Conservation (phyloP, 2,113 vertebrate species). For the Panthera leo region DNA sequence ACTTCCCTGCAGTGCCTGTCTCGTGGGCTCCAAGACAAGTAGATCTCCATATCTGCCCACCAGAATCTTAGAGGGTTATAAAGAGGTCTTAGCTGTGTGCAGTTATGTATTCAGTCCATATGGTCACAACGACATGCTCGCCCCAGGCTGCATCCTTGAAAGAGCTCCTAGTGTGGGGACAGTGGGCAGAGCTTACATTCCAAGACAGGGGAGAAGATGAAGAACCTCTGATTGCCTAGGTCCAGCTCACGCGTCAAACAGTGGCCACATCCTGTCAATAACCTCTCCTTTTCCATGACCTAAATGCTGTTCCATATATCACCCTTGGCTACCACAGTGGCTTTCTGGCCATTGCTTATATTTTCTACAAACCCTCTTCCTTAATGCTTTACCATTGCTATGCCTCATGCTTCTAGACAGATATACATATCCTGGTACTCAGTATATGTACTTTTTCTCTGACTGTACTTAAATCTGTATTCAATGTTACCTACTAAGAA, state of each 20-base stretch:
- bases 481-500: background rate
- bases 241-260: background rate
- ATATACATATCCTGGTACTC: background rate
- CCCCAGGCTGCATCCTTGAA: background rate
- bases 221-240: background rate
- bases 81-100: background rate
- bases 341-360: background rate
- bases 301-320: background rate
- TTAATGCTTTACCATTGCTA: background rate
- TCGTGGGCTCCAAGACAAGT: background rate
- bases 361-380: background rate
- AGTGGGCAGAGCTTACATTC: background rate
- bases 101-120: background rate
- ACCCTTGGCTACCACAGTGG: accelerated
- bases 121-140: background rate
- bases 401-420: background rate
- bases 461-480: background rate
- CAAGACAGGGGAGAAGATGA: background rate
- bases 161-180: background rate
- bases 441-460: background rate
- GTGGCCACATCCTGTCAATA: background rate
- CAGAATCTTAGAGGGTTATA: background rate
- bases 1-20: background rate
- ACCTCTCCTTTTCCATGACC: background rate
- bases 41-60: background rate